Base-by-base conservation (phyloP, 1,140 invertebrate species). In the Caenorhabditis brenneri region DNA sequence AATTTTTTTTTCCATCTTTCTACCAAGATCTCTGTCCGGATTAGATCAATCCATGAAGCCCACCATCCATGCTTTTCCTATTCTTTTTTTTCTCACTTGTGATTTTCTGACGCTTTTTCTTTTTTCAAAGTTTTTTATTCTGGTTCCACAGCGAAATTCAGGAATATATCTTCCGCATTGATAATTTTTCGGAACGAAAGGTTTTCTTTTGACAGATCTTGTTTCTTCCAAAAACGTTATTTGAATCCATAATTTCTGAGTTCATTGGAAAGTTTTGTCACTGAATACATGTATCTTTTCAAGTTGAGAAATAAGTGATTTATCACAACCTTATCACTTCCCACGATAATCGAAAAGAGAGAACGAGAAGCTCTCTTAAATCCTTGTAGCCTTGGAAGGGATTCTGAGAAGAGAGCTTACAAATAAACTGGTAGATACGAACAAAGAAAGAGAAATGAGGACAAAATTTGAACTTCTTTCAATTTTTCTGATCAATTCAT, bases 31-130 rank as follows among this genome's bases (percentile, higher is more conserved):
- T 65, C 58, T 65, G 58, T 65, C 58, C 29, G 58, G 58, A 65
- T 65, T 65, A 65, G 31, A 65, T 65, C 58, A 65, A 65, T 36
- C 58, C 58, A 65, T 33, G 58, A 65, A 65, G 58, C 58, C 58
- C 58, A 65, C 58, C 58, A 65, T 65, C 31, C 31, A 65, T 65
- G 58, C 58, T 65, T 55, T 12, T 29, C 27, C 53, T 29, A 12
- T 4, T 65, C 31, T 0, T 36, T 65, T 36, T 7, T 31, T 36
- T 36, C 19, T 65, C 24, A 16, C 15, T 33, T 60, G 29, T 65
- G 16, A 65, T 65, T 65, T 65, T 65, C 19, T 65, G 58, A 65
- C 31, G 58, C 58, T 15, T 65, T 65, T 65, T 31, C 58, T 65
- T 58, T 58, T 19, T 29, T 29, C 12, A 19, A 29, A 29, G 22